Percentiles rank a stretch among this genome's conserved stretches.
phyloP scores from a whole-genome alignment of 2,797 vertebrate species.

The Rhinatrema bivittatum region DNA sequence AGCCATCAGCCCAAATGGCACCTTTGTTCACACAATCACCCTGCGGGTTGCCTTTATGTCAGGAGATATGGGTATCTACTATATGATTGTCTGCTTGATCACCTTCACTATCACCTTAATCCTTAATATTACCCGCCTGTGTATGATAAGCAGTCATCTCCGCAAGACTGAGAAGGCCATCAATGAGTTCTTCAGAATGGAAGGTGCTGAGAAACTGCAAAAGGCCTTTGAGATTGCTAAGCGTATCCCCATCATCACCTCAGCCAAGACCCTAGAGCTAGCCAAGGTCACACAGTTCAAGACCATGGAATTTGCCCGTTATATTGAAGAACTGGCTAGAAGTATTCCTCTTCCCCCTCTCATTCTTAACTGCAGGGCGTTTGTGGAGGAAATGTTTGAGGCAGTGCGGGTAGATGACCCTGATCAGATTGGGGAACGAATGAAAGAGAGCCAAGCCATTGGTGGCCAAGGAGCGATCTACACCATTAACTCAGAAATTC shows the following conservation, averaged over 20 bases:
- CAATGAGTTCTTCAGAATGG: slow-evolving; percentile 91
- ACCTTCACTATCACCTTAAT: slow-evolving; percentile 81
- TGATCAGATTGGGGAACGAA: slow-evolving; percentile 34
- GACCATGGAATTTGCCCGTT: slow-evolving; percentile 87
- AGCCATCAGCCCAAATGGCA: slow-evolving; percentile 8
- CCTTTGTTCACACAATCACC: slow-evolving; percentile 67
- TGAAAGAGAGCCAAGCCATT: slow-evolving; percentile 41
- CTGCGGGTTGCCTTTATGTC: slow-evolving; percentile 76
- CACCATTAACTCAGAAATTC: slow-evolving; percentile 38
- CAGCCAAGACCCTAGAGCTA: slow-evolving; percentile 82
- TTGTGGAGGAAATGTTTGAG: slow-evolving; percentile 65
- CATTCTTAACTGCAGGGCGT: slow-evolving; percentile 75
- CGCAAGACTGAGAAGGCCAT: slow-evolving; percentile 86
- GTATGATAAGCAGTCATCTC: slow-evolving; percentile 90
- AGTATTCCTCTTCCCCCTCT: slow-evolving; percentile 86
- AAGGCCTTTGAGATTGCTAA: slow-evolving; percentile 92
- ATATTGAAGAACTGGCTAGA: slow-evolving; percentile 87
- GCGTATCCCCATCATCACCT: slow-evolving; percentile 87
- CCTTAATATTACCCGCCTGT: slow-evolving; percentile 80
- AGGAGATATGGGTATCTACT: slow-evolving; percentile 85
- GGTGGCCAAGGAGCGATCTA: slow-evolving; percentile 37
- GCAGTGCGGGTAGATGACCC: slow-evolving; percentile 48
- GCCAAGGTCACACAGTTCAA: slow-evolving; percentile 94
- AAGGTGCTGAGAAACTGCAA: slow-evolving; percentile 90
- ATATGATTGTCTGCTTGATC: slow-evolving; percentile 78